A percentile compares a stretch with the other conserved stretches of the same genome.
Conservation (phyloP, 2,888 invertebrate genomes). For the Taphrorychus bicolor region DNA sequence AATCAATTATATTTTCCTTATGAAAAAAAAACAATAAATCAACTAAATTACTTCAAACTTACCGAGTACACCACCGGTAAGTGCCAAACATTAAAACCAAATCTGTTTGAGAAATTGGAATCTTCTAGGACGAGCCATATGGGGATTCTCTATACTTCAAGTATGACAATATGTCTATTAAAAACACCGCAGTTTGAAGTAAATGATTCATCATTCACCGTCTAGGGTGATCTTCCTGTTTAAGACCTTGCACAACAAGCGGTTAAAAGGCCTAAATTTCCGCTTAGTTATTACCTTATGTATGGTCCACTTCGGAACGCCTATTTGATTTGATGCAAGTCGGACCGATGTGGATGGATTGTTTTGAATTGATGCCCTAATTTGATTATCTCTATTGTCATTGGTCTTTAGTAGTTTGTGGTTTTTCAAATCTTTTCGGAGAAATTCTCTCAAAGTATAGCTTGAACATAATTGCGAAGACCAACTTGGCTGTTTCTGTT, state of each 20-base stretch:
- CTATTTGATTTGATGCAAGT: background rate
- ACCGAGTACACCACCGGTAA: background rate
- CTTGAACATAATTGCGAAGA: background rate
- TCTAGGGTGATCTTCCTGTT: background rate
- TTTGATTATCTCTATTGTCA: background rate
- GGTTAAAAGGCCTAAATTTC: too few species aligned
- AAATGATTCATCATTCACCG: background rate
- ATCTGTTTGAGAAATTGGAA: background rate
- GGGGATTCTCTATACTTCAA: background rate
- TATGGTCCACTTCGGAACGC: background rate
- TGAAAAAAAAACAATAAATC: background rate
- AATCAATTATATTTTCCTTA: background rate
- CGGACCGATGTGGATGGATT: background rate
- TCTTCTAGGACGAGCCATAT: background rate
- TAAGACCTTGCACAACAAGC: background rate
- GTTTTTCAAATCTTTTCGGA: background rate
- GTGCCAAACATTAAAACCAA: background rate
- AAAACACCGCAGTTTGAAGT: background rate
- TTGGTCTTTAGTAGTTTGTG: background rate
- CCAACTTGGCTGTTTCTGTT: background rate
- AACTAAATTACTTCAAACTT: background rate
- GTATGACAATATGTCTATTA: background rate
- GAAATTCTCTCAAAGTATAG: background rate
- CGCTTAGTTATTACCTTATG: background rate
- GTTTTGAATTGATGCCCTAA: background rate